Percentiles rank a stretch among this genome's conserved stretches.
phyloP scores from a whole-genome alignment of 2,113 vertebrate species.

The Turnix velox region DNA sequence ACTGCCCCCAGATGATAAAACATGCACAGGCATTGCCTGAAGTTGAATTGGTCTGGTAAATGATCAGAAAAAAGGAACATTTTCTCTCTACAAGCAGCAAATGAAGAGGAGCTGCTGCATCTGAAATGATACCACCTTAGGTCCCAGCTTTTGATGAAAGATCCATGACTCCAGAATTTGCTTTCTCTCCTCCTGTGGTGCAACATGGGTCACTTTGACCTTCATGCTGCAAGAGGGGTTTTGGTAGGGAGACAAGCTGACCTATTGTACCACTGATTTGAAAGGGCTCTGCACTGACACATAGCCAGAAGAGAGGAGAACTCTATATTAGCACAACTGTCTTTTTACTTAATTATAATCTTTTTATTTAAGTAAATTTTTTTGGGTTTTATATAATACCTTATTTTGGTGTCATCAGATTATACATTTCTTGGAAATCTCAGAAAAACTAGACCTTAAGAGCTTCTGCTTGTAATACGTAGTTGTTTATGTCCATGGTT shows the following conservation, averaged over 20 bases:
- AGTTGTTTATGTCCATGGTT: background rate
- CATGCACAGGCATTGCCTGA: background rate
- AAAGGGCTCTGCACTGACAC: background rate
- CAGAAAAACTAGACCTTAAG: background rate
- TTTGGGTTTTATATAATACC: background rate
- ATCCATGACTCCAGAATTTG: background rate
- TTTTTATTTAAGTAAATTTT: background rate
- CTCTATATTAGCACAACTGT: background rate
- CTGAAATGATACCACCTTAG: background rate
- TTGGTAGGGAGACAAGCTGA: background rate
- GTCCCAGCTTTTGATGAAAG: background rate
- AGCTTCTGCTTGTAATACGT: background rate
- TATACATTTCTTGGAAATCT: background rate
- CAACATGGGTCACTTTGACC: background rate
- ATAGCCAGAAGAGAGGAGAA: background rate
- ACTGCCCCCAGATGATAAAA: background rate
- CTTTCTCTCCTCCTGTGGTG: background rate
- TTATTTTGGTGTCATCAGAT: background rate
- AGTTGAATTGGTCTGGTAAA: background rate
- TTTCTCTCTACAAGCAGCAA: slow-evolving; percentile 1
- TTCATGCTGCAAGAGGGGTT: background rate
- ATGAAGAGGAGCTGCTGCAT: background rate
- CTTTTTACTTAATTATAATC: background rate
- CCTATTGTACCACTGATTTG: background rate
- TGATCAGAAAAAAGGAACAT: background rate